Conservation (phyloP, 2,797 vertebrate species). For the Chaetophractus vellerosus region DNA sequence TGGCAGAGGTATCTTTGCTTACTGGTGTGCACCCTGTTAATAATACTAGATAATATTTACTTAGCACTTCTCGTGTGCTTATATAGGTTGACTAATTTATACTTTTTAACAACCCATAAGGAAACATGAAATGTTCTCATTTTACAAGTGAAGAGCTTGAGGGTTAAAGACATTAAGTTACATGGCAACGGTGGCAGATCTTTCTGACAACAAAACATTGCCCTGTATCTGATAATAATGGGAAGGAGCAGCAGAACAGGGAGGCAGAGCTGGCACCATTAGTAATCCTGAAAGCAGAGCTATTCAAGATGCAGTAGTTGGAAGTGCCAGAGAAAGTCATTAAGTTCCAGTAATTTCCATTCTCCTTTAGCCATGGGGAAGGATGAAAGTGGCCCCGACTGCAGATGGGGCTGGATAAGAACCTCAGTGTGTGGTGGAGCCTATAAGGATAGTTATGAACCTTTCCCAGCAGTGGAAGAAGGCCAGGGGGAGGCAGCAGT, state of each 20-base stretch:
- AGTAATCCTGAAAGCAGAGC: not conserved
- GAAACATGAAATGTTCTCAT: not conserved
- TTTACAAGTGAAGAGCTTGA: constrained; percentile 39
- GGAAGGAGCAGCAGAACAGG: not conserved
- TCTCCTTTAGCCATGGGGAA: not conserved
- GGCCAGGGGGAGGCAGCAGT: not conserved
- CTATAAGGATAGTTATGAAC: not conserved
- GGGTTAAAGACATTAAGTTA: not conserved
- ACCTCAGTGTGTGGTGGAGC: not conserved
- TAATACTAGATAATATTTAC: not conserved
- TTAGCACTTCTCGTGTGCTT: not conserved
- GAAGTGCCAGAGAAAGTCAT: not conserved
- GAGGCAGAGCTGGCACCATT: not conserved
- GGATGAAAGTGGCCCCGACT: not conserved
- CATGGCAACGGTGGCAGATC: not conserved
- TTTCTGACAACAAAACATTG: not conserved
- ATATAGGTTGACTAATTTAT: not conserved
- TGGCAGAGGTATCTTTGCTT: not conserved
- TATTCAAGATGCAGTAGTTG: not conserved
- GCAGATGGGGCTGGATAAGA: not conserved
- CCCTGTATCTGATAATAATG: not conserved
- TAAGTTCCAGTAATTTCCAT: not conserved
- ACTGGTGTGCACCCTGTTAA: not conserved
- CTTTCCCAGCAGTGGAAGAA: not conserved
- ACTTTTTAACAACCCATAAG: not conserved